Evolutionary conservation across 2,888 invertebrate genomes (phyloP).

Genomic region (Lasioglossum figueresi): DNA sequence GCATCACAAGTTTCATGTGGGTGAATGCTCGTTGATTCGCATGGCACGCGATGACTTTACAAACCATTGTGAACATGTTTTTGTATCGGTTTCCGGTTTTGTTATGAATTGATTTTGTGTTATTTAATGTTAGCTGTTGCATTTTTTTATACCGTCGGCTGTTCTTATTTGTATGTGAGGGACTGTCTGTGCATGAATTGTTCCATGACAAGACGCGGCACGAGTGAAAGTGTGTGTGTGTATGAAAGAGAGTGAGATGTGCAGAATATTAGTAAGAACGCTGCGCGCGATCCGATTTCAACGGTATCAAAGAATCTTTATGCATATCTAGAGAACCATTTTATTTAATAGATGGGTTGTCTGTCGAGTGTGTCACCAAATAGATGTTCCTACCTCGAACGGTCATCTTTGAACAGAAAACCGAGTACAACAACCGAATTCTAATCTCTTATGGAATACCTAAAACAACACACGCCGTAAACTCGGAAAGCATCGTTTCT

Average conservation of each 20-base stretch:
- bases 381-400: slow-evolving; percentile 61
- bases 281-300: slow-evolving; percentile 47
- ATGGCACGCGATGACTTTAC: slow-evolving; percentile 31
- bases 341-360: slow-evolving; percentile 49
- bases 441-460: slow-evolving; percentile 46
- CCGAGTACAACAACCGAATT: slow-evolving; percentile 65
- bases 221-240: neutral
- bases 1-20: slow-evolving; percentile 35
- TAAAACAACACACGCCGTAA: slow-evolving; percentile 23
- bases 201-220: slow-evolving; percentile 8
- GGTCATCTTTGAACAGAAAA: slow-evolving; percentile 54
- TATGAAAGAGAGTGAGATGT: neutral
- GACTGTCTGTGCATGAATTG: slow-evolving; percentile 42
- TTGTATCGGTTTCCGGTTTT: slow-evolving; percentile 47
- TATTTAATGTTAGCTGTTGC: slow-evolving; percentile 62
- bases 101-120: slow-evolving; percentile 56
- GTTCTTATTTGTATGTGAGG: slow-evolving; percentile 42
- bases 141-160: slow-evolving; percentile 52
- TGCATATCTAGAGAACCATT: slow-evolving; percentile 59
- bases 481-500: slow-evolving; percentile 41
- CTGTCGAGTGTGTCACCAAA: slow-evolving; percentile 54
- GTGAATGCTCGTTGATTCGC: slow-evolving; percentile 25
- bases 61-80: slow-evolving; percentile 31
- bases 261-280: slow-evolving; percentile 8
- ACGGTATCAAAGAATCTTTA: slow-evolving; percentile 45